Evolutionary conservation across 2,113 vertebrate species (phyloP).

Genomic region (Salvelinus alpinus): DNA sequence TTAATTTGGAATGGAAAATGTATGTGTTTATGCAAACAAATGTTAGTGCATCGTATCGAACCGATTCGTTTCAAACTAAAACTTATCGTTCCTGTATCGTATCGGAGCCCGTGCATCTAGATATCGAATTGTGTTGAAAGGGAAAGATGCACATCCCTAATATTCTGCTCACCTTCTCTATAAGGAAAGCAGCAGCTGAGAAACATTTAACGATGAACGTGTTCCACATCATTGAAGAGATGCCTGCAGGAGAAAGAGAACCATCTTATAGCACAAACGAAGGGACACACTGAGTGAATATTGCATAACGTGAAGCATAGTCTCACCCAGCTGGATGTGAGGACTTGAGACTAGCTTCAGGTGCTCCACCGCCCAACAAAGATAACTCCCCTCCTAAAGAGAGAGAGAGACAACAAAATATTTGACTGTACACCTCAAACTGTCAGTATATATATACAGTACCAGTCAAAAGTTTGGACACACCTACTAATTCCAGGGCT

Average conservation of each 20-base stretch:
- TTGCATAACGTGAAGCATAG: not conserved
- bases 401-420: conserved; percentile 1
- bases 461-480: too few species aligned
- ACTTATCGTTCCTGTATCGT: too few species aligned
- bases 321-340: conserved; percentile 89
- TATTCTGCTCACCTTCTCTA: conserved; percentile 85
- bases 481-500: too few species aligned
- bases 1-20: too few species aligned
- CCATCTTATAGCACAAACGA: not conserved
- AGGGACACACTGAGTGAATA: not conserved
- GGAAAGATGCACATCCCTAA: not conserved
- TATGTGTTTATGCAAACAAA: too few species aligned
- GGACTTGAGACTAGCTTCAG: conserved; percentile 84
- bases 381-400: conserved; percentile 81
- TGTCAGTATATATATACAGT: not conserved
- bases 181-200: conserved; percentile 88
- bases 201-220: conserved; percentile 94
- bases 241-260: conserved; percentile 70
- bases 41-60: too few species aligned
- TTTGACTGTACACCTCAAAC: too few species aligned
- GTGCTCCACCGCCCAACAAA: conserved; percentile 86
- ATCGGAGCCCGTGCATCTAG: not conserved
- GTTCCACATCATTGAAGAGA: conserved; percentile 96
- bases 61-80: too few species aligned
- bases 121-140: not conserved